These are phyloP conservation scores for Crotalus helleri DNA, from an alignment of 2,113 vertebrate species.

Conservation along the genomic window DNA sequence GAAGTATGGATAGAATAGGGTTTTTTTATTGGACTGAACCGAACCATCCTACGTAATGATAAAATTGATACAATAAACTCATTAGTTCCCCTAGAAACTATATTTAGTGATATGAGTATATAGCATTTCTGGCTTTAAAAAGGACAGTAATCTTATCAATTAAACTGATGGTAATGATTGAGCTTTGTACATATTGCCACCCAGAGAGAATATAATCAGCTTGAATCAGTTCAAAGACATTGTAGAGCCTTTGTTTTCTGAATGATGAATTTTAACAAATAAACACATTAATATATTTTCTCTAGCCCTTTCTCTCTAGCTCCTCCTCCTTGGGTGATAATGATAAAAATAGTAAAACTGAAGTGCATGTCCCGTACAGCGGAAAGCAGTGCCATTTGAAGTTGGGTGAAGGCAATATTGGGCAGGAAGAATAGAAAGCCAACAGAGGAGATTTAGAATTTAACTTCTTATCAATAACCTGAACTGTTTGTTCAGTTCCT, in stretches of 20 bases:
- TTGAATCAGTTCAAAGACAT: background rate
- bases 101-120: background rate
- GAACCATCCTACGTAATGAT: background rate
- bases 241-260: background rate
- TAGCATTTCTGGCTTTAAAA: background rate
- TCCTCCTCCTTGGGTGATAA: background rate
- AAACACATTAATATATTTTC: background rate
- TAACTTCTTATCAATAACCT: background rate
- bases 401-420: background rate
- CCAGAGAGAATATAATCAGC: background rate
- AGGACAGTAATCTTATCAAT: accelerated
- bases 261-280: background rate
- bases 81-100: background rate
- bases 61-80: background rate
- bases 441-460: background rate
- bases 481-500: background rate
- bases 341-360: background rate
- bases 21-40: background rate
- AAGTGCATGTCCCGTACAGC: background rate
- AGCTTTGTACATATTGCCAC: background rate
- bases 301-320: background rate
- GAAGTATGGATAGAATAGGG: background rate
- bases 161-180: background rate
- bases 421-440: background rate
- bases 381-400: background rate